Base-by-base conservation (phyloP, 1,140 invertebrate genomes). In the Meloidogyne floridensis region DNA sequence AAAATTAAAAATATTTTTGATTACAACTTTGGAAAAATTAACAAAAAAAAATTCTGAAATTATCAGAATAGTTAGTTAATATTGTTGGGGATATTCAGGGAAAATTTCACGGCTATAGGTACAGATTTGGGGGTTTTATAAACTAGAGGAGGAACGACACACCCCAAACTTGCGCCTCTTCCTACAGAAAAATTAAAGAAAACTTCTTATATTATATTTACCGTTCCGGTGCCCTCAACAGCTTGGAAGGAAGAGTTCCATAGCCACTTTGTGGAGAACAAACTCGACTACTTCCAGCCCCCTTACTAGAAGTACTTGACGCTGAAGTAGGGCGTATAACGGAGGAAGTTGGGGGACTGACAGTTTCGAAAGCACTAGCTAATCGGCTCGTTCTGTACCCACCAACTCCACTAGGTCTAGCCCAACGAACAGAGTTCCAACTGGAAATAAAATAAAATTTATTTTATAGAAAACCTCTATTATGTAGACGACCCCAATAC, bases 361-460 rank as follows among this genome's bases (percentile, higher is more conserved):
- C 54, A 9, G 71, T 72, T 56, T 81, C 80, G 43, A 81, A 81
- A 47, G 80, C 80, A 51, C 54, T 81, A 43, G 72, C 73, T 65
- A 81, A 43, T 32, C 80, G 72, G 51, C 80, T 75, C 0, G 73
- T 78, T 8, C 80, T 59, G 79, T 59, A 73, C 53, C 73, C 73
- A 5, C 13, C 18, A 76, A 43, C 47, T 56, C 20, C 73, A 8
- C 54, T n/a, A 47, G 80, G 80, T 42, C 75, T 71, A 47, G 54
- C 56, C 80, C 80, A 81, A 70, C 80, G 74, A 6, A 80, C 75
- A 43, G 80, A 81, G 20, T 54, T 75, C 80, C 80, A 81, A 72
- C 80, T 81, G 15, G 32, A 71, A 42, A 56, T 10, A 15, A 15
- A 59, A 15, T 5, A 15, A 15, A 59, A 59, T 59, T 59, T n/a